These are phyloP conservation scores for Desoria tigrina DNA, from an alignment of 2,888 invertebrate species.

Conservation along the genomic window DNA sequence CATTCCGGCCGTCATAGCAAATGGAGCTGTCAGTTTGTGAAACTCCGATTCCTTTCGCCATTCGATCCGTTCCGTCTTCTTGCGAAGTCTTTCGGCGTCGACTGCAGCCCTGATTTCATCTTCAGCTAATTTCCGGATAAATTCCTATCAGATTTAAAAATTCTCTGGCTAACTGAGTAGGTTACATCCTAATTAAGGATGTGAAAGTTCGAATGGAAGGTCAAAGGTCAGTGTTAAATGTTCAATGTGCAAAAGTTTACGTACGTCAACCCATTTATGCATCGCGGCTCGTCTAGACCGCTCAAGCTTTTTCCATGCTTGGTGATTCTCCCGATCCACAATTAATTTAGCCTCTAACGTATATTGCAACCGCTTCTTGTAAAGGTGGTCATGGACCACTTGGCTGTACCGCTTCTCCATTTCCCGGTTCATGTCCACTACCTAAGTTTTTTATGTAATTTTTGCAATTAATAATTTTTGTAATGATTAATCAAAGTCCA, in stretches of 20 bases:
- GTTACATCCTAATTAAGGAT: too few species aligned
- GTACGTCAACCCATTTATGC: slow-evolving; percentile 45
- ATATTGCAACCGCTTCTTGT: slow-evolving; percentile 38
- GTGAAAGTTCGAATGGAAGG: not conserved
- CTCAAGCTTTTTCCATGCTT: slow-evolving; percentile 43
- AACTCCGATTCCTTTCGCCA: slow-evolving; percentile 27
- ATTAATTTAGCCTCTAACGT: slow-evolving; percentile 33
- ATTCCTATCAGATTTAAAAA: slow-evolving; percentile 25
- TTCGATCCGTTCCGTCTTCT: slow-evolving; percentile 23
- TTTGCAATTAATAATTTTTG: not conserved
- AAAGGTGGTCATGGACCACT: slow-evolving; percentile 41
- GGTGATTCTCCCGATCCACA: slow-evolving; percentile 36
- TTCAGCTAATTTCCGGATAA: slow-evolving; percentile 32
- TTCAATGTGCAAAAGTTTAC: not conserved
- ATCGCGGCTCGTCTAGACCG: slow-evolving; percentile 32
- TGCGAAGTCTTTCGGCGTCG: slow-evolving; percentile 28
- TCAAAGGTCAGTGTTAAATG: not conserved
- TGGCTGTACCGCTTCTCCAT: slow-evolving; percentile 28
- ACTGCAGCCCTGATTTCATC: slow-evolving; percentile 33
- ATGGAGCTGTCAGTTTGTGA: slow-evolving; percentile 27
- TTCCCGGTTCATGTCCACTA: slow-evolving; percentile 47
- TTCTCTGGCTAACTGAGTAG: too few species aligned
- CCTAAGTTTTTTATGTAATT: slow-evolving; percentile 5
- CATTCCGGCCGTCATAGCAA: slow-evolving; percentile 7
- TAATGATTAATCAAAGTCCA: not conserved